phyloP scores from a whole-genome alignment of 1,140 invertebrate genomes.

The Reticulitermes speratus region DNA sequence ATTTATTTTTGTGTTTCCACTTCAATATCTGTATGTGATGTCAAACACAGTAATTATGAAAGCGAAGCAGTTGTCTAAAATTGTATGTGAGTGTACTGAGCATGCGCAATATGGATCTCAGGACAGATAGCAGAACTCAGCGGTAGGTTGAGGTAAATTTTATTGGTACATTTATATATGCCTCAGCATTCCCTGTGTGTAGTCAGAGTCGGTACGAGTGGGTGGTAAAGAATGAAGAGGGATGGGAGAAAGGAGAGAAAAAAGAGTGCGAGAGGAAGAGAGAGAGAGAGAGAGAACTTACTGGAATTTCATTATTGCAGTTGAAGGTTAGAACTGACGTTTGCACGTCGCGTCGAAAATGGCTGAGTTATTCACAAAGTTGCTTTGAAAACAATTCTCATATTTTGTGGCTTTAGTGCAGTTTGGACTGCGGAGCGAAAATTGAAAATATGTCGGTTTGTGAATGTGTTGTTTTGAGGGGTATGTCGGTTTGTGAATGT shows the following conservation, averaged over 20 bases:
- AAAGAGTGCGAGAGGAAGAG: background rate
- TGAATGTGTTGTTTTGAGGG: too few species aligned
- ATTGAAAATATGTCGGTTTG: background rate
- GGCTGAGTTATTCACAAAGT: conserved; percentile 5
- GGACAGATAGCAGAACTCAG: background rate
- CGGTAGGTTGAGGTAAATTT: background rate
- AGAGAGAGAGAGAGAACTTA: background rate
- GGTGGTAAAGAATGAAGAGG: background rate
- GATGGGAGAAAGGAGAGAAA: background rate
- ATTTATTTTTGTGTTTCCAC: too few species aligned
- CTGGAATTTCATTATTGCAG: conserved; percentile 12
- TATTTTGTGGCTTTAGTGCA: background rate
- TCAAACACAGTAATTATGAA: background rate
- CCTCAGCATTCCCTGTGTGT: background rate
- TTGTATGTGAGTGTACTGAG: background rate
- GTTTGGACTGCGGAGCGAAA: background rate
- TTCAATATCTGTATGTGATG: too few species aligned
- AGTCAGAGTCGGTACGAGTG: background rate
- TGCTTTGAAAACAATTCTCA: conserved; percentile 12
- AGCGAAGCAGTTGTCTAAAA: background rate
- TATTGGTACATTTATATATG: background rate
- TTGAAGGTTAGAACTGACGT: background rate
- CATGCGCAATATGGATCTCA: background rate
- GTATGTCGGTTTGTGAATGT: too few species aligned
- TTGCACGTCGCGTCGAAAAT: background rate